phyloP scores from a whole-genome alignment of 2,797 vertebrate species.

The Aeoliscus strigatus region DNA sequence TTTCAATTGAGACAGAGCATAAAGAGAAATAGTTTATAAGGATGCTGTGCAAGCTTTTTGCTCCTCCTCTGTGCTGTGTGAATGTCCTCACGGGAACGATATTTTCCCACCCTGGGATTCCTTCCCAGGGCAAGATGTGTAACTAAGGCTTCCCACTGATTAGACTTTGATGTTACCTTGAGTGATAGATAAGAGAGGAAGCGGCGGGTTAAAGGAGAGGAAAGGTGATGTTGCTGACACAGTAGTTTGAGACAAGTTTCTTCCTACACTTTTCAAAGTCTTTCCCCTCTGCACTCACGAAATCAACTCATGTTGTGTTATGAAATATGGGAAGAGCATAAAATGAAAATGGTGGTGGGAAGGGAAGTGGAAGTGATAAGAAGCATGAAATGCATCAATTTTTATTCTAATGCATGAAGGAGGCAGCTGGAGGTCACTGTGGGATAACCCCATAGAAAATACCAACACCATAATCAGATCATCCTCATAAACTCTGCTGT shows the following conservation, averaged over 20 bases:
- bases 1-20: not conserved
- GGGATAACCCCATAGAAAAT: conserved; percentile 19
- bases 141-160: conserved; percentile 38
- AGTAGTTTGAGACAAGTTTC: conserved; percentile 54
- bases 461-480: conserved; percentile 20
- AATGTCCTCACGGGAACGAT: conserved; percentile 8
- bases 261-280: conserved; percentile 30
- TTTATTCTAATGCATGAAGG: conserved; percentile 42
- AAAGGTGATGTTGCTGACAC: conserved; percentile 63
- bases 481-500: conserved; percentile 6
- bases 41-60: conserved; percentile 2
- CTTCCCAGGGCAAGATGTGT: conserved; percentile 29
- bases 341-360: conserved; percentile 1
- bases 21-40: conserved; percentile 2
- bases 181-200: conserved; percentile 52
- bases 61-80: conserved; percentile 4
- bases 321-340: conserved; percentile 19
- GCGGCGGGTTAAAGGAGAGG: conserved; percentile 35
- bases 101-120: conserved; percentile 6
- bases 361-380: conserved; percentile 4
- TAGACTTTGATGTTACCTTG: conserved; percentile 57
- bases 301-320: conserved; percentile 22
- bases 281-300: conserved; percentile 26
- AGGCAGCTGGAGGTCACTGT: conserved; percentile 47
- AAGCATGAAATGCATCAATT: conserved; percentile 35